A percentile compares a stretch with the other conserved stretches of the same genome.
Conservation (phyloP, 2,888 invertebrate species). For the Papilio protenor region DNA sequence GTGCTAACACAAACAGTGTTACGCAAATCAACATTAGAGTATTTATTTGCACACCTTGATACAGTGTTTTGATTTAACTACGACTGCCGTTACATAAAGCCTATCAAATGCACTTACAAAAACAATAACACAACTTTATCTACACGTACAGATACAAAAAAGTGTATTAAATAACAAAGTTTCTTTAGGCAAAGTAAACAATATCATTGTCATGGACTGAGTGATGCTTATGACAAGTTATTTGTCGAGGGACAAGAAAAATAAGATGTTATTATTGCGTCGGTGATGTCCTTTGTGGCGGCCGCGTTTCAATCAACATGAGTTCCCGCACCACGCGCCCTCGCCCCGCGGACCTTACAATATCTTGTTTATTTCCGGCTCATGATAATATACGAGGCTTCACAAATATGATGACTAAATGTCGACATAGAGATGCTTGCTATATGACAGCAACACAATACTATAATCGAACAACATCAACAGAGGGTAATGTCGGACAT, state of each 20-base stretch:
- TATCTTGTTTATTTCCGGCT: slow-evolving; percentile 2
- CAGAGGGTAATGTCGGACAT: not conserved
- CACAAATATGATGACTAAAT: not conserved
- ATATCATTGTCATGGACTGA: not conserved
- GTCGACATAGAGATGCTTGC: not conserved
- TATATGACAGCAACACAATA: not conserved
- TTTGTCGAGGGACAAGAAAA: slow-evolving; percentile 10
- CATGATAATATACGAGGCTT: not conserved
- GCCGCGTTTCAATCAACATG: slow-evolving; percentile 11
- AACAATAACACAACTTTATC: not conserved
- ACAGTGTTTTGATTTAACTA: not conserved
- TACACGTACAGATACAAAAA: not conserved
- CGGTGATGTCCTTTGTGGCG: slow-evolving; percentile 7
- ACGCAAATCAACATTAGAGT: not conserved
- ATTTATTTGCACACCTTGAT: not conserved
- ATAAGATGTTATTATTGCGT: slow-evolving; percentile 7
- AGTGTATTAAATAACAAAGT: not conserved
- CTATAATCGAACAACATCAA: not conserved
- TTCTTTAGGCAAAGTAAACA: not conserved
- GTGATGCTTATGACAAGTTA: slow-evolving; percentile 7
- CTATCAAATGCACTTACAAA: too few relatives aligned
- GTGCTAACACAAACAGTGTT: not conserved
- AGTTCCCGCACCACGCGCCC: not conserved
- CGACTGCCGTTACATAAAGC: not conserved
- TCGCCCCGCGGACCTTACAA: not conserved